phyloP scores from a whole-genome alignment of 2,113 vertebrate genomes.

The Crotalus horridus region DNA sequence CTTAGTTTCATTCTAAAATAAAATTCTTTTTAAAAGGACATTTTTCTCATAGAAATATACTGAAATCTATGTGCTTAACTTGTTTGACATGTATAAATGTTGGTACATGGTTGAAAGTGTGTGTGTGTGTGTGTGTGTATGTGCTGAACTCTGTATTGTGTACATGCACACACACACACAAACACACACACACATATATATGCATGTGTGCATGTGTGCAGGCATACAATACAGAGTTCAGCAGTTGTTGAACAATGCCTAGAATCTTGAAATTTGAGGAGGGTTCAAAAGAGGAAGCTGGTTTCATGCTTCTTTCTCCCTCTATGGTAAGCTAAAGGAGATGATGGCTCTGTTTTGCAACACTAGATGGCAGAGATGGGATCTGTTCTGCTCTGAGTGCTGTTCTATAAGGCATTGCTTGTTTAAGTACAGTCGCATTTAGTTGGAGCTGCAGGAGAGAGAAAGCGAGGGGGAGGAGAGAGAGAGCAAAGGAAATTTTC shows the following conservation, averaged over 20 bases:
- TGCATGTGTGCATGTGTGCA: neutral
- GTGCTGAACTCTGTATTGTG: too few species aligned
- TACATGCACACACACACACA: too few species aligned
- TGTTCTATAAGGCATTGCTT: slow-evolving; percentile 81
- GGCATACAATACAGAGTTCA: neutral
- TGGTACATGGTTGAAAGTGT: neutral
- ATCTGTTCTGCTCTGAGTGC: slow-evolving; percentile 66
- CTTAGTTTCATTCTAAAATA: neutral
- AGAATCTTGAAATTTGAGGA: neutral
- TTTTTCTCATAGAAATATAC: neutral
- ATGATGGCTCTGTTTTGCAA: slow-evolving; percentile 41
- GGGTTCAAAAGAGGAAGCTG: neutral
- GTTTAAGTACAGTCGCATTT: slow-evolving; percentile 84
- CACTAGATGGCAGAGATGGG: slow-evolving; percentile 80
- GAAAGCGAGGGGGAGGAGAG: slow-evolving; percentile 59
- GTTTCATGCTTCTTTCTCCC: slow-evolving; percentile 30
- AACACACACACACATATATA: too few species aligned
- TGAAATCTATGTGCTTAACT: neutral
- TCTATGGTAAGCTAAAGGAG: slow-evolving; percentile 8
- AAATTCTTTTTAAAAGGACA: neutral
- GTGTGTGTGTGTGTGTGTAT: too few species aligned
- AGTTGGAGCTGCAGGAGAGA: slow-evolving; percentile 81
- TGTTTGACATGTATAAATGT: neutral
- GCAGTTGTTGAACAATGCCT: neutral
- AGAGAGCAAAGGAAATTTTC: slow-evolving; percentile 64